Evolutionary conservation across 2,797 vertebrate genomes (phyloP).

Genomic region (Crax fasciolata): DNA sequence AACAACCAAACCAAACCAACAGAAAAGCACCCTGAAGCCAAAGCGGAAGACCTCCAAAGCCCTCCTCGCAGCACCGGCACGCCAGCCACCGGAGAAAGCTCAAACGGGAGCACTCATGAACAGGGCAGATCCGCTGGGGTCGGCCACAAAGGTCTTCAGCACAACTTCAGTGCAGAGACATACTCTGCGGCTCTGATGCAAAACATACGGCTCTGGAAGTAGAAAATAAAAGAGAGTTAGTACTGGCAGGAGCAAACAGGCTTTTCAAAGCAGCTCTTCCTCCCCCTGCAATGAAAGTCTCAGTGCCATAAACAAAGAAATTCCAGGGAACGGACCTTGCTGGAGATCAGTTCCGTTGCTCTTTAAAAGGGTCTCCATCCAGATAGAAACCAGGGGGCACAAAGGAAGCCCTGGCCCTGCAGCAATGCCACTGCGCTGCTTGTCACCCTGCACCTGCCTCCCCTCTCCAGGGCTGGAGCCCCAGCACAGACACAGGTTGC

Average conservation of each 20-base stretch:
- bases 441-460: neutral
- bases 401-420: constrained; percentile 45
- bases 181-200: constrained; percentile 69
- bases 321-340: constrained; percentile 60
- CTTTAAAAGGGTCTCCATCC: constrained; percentile 53
- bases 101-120: constrained; percentile 19
- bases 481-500: constrained; percentile 19
- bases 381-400: constrained; percentile 37
- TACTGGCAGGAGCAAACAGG: neutral
- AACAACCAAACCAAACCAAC: neutral
- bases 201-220: constrained; percentile 75
- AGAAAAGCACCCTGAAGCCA: neutral
- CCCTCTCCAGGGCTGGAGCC: neutral
- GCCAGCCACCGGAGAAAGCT: constrained; percentile 13
- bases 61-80: constrained; percentile 34
- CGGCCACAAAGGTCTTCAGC: constrained; percentile 32
- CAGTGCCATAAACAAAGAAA: constrained; percentile 7
- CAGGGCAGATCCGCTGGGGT: neutral
- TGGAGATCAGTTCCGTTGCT: constrained; percentile 63
- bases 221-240: constrained; percentile 68
- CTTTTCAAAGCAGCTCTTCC: constrained; percentile 46
- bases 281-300: constrained; percentile 63
- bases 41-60: neutral
- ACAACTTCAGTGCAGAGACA: constrained; percentile 78
- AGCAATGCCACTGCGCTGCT: neutral